Base-by-base conservation (phyloP, 2,797 vertebrate species). In the Pseudopleuronectes americanus region DNA sequence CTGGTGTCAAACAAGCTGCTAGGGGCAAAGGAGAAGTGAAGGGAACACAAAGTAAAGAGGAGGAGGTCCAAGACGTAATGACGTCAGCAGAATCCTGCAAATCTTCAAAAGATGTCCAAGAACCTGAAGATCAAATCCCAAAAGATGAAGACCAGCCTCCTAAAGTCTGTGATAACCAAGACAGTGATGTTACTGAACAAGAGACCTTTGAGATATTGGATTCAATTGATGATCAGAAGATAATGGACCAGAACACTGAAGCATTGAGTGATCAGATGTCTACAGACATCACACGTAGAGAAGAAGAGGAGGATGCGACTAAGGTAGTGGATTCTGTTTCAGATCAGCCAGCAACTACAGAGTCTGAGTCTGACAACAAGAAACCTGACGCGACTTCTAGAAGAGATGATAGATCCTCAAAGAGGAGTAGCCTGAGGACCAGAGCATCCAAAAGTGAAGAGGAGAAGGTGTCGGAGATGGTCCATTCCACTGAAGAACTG, bases 141-240 rank as follows among this genome's bases (percentile, higher is more conserved):
- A 8, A 43, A 2, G n/a, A 22, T 57, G 19, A 36, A 36, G 31
- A 55, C 26, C 41, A 2, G 41, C 41, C 41, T 43, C 16, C 4
- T 43, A 17, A 67, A 16, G 52, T 51, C 19, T 3, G n/a, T 0
- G 54, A 56, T 0, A 45, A 55, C 10, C 21, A 47, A 65, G 79
- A 56, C 7, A 28, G 4, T 22, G 52, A 48, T 12, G 36, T 13
- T 2, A 5, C 28, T 6, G 64, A 78, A 33, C 54, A 76, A 53
- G 69, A 84, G 28, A 45, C 70, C 19, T 89, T 83, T 69, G 64
- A 89, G 56, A 71, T 85, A 16, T 8, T 87, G 17, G 85, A 87
- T 72, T 87, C 89, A 6, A 55, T 72, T 4, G 80, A 79, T 12
- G 74, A 81, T 66, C 62, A 74, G 28, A 71, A 21, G 0, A 19